Conservation (phyloP, 2,113 vertebrate species). For the Etia nguti region DNA sequence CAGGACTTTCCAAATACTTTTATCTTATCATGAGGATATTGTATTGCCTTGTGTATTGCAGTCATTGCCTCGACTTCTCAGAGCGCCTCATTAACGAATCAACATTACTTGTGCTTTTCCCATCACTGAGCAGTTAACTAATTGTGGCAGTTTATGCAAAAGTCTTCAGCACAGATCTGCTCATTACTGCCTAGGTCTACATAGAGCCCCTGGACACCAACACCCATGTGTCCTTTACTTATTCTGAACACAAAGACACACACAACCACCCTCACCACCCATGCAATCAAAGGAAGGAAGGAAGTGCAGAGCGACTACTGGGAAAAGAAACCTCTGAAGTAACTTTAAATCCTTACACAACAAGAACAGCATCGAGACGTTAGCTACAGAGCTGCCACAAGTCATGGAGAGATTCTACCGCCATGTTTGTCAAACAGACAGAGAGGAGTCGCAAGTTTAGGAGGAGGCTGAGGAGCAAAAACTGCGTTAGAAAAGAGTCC, state of each 20-base stretch:
- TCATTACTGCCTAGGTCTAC: slow-evolving; percentile 40
- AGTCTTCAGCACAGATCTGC: not conserved
- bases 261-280: not conserved
- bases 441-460: not conserved
- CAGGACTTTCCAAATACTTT: not conserved
- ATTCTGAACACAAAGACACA: not conserved
- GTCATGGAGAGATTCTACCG: not conserved
- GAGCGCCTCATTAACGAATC: slow-evolving; percentile 41
- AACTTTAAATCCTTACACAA: not conserved
- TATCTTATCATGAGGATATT: not conserved
- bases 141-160: slow-evolving; percentile 11
- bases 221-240: not conserved
- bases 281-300: slow-evolving; percentile 23
- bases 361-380: not conserved
- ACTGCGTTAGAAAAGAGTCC: not conserved
- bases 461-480: not conserved
- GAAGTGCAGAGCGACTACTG: not conserved
- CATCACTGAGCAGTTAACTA: slow-evolving; percentile 29
- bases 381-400: not conserved
- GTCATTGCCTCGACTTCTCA: not conserved
- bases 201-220: slow-evolving; percentile 1
- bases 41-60: not conserved
- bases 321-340: not conserved
- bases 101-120: slow-evolving; percentile 24
- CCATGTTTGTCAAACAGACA: not conserved